Base-by-base conservation (phyloP, 2,797 vertebrate species). In the Remorina albescens region DNA sequence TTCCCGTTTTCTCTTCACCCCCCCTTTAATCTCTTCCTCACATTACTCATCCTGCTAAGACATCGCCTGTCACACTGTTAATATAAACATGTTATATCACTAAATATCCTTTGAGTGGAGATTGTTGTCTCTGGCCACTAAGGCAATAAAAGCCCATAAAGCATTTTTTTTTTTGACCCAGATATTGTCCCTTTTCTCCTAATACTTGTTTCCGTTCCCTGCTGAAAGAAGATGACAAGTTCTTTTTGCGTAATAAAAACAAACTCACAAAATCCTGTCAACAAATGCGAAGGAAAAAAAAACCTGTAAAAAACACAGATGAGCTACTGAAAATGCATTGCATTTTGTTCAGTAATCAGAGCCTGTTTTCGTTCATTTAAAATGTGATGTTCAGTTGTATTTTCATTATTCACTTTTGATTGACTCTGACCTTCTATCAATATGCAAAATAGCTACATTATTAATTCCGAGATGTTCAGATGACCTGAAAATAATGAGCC, bases 1-100 rank as follows among this genome's bases (percentile, higher is more conserved):
- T 65, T 65, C 39, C 26, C 60, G 73, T 80, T 70, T 44, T 28
- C 64, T 67, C 55, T 49, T 81, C 59, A 56, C 49, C 25, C 41
- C 1, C 0, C 62, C 49, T 58, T 75, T 74, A 77, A 74, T 78
- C 25, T 73, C 49, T 47, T 76, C 41, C 56, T 73, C 56, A 64
- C 78, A 76, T 71, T 54, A 66, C 72, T 71, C 32, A n/a, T 81
- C 73, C 64, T 18, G 11, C 64, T 57, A 21, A 62, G 47, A 64
- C 34, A 46, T 53, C 50, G 53, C 59, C 53, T 74, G 49, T 58
- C 81, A 76, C 44, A 6, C 53, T 67, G 30, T 15, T 42, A 26
- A 41, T 60, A 41, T 60, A 51, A 67, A 67, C 72, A 54, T 67
- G 49, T 62, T 56, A 58, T 44, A n/a, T 19, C 41, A 59, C 36